A percentile compares a stretch with the other conserved stretches of the same genome.
These are phyloP conservation scores for Trachops cirrhosus DNA, from an alignment of 2,797 vertebrate species.

Conservation along the genomic window DNA sequence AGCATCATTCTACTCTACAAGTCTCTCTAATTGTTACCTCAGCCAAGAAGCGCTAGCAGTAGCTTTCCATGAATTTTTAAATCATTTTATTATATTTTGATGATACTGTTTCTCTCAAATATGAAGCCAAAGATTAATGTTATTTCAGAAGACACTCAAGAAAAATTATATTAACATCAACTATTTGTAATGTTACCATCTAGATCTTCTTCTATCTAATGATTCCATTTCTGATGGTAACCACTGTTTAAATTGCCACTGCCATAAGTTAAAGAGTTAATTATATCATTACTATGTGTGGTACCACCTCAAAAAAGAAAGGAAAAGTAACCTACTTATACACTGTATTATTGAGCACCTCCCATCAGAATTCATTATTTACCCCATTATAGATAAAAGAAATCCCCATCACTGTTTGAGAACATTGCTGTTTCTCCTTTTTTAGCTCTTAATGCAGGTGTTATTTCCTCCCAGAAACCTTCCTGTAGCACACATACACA, in stretches of 20 bases:
- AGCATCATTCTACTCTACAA: background rate
- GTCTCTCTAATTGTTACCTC: background rate
- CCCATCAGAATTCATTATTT: background rate
- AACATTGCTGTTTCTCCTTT: background rate
- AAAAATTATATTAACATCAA: conserved; percentile 4
- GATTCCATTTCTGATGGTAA: conserved; percentile 37
- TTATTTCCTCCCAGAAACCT: conserved; percentile 7
- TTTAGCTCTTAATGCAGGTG: background rate
- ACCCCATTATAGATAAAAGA: background rate
- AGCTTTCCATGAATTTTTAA: background rate
- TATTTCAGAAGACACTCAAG: conserved; percentile 17
- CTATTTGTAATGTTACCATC: conserved; percentile 19
- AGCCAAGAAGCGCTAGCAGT: background rate
- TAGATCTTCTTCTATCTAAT: background rate
- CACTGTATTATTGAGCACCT: background rate
- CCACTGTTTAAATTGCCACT: background rate
- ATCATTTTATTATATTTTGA: conserved; percentile 13
- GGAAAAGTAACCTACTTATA: background rate
- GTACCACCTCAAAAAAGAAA: background rate
- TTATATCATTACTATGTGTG: background rate
- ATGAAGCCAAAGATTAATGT: background rate
- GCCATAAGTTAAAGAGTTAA: background rate
- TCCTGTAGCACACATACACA: background rate
- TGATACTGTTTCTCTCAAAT: conserved; percentile 13
- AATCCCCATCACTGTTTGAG: background rate